Conservation (phyloP, 2,888 invertebrate genomes). For the Drosophila rellima region DNA sequence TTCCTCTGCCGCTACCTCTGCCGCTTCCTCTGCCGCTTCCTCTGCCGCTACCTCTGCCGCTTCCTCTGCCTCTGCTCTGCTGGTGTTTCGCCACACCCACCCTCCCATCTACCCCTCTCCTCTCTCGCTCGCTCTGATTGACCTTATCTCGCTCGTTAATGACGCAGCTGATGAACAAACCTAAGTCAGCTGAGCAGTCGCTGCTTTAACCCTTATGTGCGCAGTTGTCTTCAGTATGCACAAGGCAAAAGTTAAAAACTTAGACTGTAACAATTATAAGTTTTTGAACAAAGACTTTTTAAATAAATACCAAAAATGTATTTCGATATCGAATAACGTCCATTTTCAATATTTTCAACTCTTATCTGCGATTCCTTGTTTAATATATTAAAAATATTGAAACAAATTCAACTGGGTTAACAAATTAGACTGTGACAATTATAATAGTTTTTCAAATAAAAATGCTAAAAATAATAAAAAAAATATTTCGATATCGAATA, state of each 20-base stretch:
- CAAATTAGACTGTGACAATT: no score
- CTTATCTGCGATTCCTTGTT: no score
- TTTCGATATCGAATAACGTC: no score
- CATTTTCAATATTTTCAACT: no score
- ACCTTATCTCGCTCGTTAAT: conserved; percentile 25
- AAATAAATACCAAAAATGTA: no score
- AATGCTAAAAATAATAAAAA: neutral
- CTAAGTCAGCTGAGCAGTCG: conserved; percentile 4
- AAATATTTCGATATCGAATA: no score
- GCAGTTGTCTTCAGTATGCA: neutral
- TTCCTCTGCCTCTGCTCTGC: neutral
- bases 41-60: neutral
- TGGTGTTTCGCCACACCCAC: neutral
- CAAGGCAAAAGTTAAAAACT: neutral
- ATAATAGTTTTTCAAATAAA: neutral
- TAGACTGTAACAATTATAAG: no score
- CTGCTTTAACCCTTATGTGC: neutral
- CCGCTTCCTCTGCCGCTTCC: neutral
- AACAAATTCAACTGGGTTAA: no score
- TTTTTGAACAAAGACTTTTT: no score
- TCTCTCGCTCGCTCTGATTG: conserved; percentile 2
- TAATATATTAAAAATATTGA: no score
- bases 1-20: neutral
- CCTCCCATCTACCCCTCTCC: neutral
- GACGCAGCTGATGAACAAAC: conserved; percentile 7